Conservation (phyloP, 2,113 vertebrate species). For the Malurus alboscapulatus region DNA sequence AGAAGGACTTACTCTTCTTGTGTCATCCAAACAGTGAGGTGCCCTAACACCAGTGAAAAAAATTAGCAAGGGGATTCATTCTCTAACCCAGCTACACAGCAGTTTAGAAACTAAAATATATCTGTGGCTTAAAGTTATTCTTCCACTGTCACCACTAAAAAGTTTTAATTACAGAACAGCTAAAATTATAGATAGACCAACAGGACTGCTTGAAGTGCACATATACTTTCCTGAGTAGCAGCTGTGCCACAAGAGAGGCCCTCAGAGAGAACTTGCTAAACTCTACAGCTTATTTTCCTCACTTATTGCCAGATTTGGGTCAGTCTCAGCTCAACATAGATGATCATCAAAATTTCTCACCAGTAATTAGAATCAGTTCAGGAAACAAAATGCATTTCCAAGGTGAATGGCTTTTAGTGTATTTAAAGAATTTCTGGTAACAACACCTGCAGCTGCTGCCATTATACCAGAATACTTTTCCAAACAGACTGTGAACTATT, state of each 20-base stretch:
- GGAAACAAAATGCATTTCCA: not conserved
- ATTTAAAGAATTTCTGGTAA: not conserved
- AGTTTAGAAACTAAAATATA: not conserved
- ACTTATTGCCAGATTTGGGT: not conserved
- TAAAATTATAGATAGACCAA: not conserved
- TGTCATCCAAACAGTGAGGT: slow-evolving; percentile 16
- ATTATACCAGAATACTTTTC: not conserved
- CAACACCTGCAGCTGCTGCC: not conserved
- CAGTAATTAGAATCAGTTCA: not conserved
- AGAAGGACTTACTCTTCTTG: not conserved
- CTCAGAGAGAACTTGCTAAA: not conserved
- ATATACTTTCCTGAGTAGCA: not conserved
- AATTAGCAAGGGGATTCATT: not conserved
- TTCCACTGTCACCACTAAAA: not conserved
- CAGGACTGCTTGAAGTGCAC: not conserved
- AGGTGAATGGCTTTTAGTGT: not conserved
- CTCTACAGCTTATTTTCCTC: not conserved
- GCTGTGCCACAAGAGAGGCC: not conserved
- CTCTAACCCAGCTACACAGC: not conserved
- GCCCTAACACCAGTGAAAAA: not conserved
- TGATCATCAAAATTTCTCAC: not conserved
- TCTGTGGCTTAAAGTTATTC: not conserved
- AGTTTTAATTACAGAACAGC: not conserved
- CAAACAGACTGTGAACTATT: not conserved
- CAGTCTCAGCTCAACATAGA: not conserved